Evolutionary conservation across 2,888 invertebrate genomes (phyloP).

Genomic region (Sinopyrophorus schimmeli): DNA sequence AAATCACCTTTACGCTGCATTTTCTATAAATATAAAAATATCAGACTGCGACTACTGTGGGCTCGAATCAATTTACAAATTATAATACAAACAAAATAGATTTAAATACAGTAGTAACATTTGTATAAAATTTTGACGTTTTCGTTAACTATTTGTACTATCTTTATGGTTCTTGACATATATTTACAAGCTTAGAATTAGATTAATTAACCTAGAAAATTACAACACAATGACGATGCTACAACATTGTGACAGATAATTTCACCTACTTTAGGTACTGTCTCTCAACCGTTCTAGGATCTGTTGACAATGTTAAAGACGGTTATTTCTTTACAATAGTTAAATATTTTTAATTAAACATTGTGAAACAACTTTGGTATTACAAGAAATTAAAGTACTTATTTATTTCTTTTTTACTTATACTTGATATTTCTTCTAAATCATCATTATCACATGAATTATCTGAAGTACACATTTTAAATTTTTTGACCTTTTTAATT

Average conservation of each 20-base stretch:
- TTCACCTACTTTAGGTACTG: conserved; percentile 4
- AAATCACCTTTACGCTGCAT: conserved; percentile 13
- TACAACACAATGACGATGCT: conserved; percentile 14
- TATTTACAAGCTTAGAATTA: conserved; percentile 22
- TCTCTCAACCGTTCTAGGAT: conserved; percentile 8
- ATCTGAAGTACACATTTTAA: no score
- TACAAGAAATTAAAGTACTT: no score
- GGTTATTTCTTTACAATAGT: not conserved
- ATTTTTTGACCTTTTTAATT: no score
- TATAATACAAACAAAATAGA: no score
- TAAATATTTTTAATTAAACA: not conserved
- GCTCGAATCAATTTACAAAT: no score
- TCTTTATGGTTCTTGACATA: conserved; percentile 17
- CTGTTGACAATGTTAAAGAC: conserved; percentile 6
- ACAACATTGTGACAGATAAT: conserved; percentile 17
- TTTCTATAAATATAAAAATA: no score
- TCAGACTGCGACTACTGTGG: no score
- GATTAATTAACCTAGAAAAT: conserved; percentile 24
- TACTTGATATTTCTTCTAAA: no score
- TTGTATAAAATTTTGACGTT: no score
- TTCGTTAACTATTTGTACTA: conserved; percentile 20
- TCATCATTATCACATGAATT: no score
- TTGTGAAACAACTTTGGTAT: not conserved
- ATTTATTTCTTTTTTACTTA: no score
- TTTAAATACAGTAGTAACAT: no score